Base-by-base conservation (phyloP, 2,888 invertebrate species). In the Drosophila pseudotalamancana region DNA sequence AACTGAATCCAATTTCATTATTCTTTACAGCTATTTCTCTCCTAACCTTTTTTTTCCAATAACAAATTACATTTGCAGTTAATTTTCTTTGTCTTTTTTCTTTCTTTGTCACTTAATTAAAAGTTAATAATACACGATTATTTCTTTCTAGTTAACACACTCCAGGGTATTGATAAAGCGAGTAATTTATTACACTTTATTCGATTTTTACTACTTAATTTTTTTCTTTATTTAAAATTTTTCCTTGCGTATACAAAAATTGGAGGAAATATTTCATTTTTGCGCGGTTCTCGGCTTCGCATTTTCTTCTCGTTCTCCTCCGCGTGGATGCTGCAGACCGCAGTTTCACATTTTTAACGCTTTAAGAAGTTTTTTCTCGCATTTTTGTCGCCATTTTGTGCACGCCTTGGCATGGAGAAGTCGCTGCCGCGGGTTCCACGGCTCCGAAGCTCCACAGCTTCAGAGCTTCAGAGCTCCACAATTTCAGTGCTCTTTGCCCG, bases 361-460 rank as follows among this genome's bases (percentile, higher is more conserved):
- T 77, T 80, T 74, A 77, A 80, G 64, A 83, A 75, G 62, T 57
- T 54, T 46, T 64, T 55, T 43, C 39, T 60, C 61, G n/a, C 54
- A 51, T 67, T 77, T 62, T 64, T 80, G 78, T 70, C 81, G 81
- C 81, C 84, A 78, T 81, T 80, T 72, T 61, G 60, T 61, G 66
- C 75, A 64, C 62, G 62, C 60, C 53, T 57, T 51, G 55, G 49
- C 63, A 72, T 59, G 68, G 55, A 50, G 56, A 68, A 76, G 80
- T 62, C 57, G 60, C 19, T 46, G 51, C 19, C 21, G 21, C 31
- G 37, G 35, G 63, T 64, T 61, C 55, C 32, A 37, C 42, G 57
- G 31, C 53, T n/a, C 2, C 25, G 12, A 27, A 39, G 37, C 21
- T 39, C 35, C n/a, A n/a, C n/a, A n/a, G n/a, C n/a, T n/a, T n/a